A percentile compares a stretch with the other conserved stretches of the same genome.
phyloP scores from a whole-genome alignment of 2,888 invertebrate genomes.

The Julus scandinavius region DNA sequence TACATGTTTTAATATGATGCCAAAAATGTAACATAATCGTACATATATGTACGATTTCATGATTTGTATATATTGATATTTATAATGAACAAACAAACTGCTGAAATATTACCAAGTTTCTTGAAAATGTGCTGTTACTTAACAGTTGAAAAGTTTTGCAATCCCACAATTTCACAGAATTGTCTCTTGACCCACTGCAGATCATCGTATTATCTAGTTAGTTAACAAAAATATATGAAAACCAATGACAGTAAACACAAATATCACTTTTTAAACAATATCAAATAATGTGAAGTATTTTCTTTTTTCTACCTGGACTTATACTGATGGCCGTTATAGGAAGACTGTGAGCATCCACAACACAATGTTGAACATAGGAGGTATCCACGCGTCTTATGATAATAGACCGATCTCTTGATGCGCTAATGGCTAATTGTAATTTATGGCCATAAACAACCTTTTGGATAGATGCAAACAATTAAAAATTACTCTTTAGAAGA shows the following conservation, averaged over 20 bases:
- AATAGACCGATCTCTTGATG: neutral
- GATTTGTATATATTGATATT: no score
- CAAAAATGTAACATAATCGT: no score
- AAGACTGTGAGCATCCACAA: neutral
- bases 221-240: no score
- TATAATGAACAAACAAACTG: no score
- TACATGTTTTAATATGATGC: no score
- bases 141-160: neutral
- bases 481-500: no score
- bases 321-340: neutral
- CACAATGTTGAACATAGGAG: no score
- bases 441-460: neutral
- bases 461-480: no score
- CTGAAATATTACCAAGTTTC: slow-evolving; percentile 54
- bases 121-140: neutral
- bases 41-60: no score
- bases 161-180: slow-evolving; percentile 53
- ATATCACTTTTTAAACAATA: neutral
- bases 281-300: no score
- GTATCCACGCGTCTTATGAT: neutral
- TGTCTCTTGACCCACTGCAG: slow-evolving; percentile 50
- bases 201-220: neutral
- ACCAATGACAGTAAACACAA: neutral
- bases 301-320: slow-evolving; percentile 17
- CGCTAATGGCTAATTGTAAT: neutral